These are phyloP conservation scores for Plagodis pulveraria DNA, from an alignment of 2,888 invertebrate genomes.

Conservation along the genomic window DNA sequence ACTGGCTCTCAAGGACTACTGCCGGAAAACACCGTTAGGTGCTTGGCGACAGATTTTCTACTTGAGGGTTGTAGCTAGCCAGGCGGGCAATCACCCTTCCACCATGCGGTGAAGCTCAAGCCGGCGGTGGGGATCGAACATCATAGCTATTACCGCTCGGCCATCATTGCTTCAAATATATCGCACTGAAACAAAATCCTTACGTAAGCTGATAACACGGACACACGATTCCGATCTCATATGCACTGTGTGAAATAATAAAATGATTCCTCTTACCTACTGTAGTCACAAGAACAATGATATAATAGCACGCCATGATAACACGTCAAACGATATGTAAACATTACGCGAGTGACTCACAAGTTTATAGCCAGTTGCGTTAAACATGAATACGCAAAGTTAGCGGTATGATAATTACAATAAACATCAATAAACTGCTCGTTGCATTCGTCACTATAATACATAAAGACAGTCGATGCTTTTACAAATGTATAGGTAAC, in stretches of 20 bases:
- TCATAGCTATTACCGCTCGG: no score
- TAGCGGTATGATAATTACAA: constrained; percentile 38
- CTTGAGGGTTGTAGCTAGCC: no score
- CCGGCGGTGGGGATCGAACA: no score
- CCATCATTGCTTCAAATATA: no score
- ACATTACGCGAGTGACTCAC: constrained; percentile 41
- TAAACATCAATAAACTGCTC: constrained; percentile 32
- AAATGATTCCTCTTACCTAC: constrained; percentile 20
- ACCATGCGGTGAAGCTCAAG: no score
- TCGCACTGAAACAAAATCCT: no score
- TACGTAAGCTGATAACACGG: constrained; percentile 22
- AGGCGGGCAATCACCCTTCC: no score
- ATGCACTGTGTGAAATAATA: constrained; percentile 19
- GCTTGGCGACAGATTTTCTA: no score
- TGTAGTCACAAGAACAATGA: constrained; percentile 28
- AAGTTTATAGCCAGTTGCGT: constrained; percentile 36
- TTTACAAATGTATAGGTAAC: no score
- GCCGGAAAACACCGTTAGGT: no score
- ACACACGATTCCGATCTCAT: constrained; percentile 25
- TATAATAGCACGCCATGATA: constrained; percentile 37
- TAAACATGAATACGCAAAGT: constrained; percentile 37
- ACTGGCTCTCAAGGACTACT: no score
- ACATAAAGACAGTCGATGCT: neutral
- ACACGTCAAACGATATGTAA: constrained; percentile 37
- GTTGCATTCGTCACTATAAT: constrained; percentile 2